Base-by-base conservation (phyloP, 2,113 vertebrate genomes). In the Pimephales promelas region DNA sequence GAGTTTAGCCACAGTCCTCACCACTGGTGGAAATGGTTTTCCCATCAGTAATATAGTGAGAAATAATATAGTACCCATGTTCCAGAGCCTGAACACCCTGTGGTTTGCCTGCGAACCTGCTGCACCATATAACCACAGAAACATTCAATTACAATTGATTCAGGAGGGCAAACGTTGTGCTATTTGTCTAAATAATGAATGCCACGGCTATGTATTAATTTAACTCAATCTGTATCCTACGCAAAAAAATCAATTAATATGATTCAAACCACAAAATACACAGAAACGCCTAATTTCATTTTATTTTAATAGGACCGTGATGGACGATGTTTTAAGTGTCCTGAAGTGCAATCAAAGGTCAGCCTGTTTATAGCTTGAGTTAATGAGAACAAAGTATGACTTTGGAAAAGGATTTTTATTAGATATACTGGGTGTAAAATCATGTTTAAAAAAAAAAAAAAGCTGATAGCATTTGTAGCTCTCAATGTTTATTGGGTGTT, bases 381-480 rank as follows among this genome's bases (percentile, higher is more conserved):
- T 54, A 83, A 83, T 68, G 61, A 85, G 86, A 52, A 85, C 71
- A 83, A 36, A 57, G 20, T 83, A 70, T 80, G 45, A 83, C 77
- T 62, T 61, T 18, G 4, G n/a, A 70, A 62, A 59, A 52, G 14
- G 61, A 71, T 62, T 88, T 93, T 93, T 92, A 93, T 92, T 92
- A 91, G 81, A 40, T 22, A 64, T 72, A 24, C 14, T 20, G 78
- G 36, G 62, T 82, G 80, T 56, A 88, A 89, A 90, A 83, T 76
- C 84, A 87, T 88, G 64, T 92, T 91, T 93, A 93, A 91, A 90
- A 90, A n/a, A n/a, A n/a, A n/a, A n/a, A n/a, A n/a, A 87, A 52
- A 73, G 83, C 88, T 90, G 89, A 89, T 91, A 88, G 85, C 84
- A 81, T 86, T 88, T 89, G 89, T 92, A 89, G 92, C 91, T 91